Evolutionary conservation across 2,113 vertebrate genomes (phyloP).

Genomic region (Podarcis cretensis): DNA sequence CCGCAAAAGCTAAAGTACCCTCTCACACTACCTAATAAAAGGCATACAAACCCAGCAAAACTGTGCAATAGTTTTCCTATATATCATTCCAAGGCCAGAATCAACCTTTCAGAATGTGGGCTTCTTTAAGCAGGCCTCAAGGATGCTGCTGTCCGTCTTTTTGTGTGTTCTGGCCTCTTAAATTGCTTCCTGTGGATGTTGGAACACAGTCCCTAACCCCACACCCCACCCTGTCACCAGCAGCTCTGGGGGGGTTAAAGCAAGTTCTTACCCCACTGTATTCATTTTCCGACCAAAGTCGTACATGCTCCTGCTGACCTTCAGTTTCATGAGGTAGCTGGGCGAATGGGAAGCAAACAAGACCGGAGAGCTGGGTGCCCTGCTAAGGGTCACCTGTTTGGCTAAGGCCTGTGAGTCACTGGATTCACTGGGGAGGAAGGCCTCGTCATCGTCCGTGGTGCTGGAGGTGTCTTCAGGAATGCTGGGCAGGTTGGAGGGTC

Average conservation of each 20-base stretch:
- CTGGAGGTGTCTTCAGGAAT: not conserved
- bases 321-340: slow-evolving; percentile 19
- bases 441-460: slow-evolving; percentile 26
- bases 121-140: not conserved
- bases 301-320: slow-evolving; percentile 27
- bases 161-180: not conserved
- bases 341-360: slow-evolving; percentile 29
- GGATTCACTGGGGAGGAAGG: slow-evolving; percentile 31
- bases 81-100: not conserved
- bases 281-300: slow-evolving; percentile 27
- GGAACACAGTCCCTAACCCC: not conserved
- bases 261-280: not conserved
- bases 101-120: not conserved
- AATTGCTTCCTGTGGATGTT: not conserved
- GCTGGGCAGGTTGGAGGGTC: not conserved
- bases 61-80: not conserved
- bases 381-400: not conserved
- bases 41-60: not conserved
- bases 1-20: not conserved
- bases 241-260: not conserved
- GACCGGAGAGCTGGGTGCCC: slow-evolving; percentile 3
- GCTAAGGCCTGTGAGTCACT: not conserved
- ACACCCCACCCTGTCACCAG: too few species aligned
- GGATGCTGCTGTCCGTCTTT: not conserved
- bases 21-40: not conserved